Percentiles rank a stretch among this genome's conserved stretches.
These are phyloP conservation scores for Calypte anna DNA, from an alignment of 2,113 vertebrate genomes.

Conservation along the genomic window DNA sequence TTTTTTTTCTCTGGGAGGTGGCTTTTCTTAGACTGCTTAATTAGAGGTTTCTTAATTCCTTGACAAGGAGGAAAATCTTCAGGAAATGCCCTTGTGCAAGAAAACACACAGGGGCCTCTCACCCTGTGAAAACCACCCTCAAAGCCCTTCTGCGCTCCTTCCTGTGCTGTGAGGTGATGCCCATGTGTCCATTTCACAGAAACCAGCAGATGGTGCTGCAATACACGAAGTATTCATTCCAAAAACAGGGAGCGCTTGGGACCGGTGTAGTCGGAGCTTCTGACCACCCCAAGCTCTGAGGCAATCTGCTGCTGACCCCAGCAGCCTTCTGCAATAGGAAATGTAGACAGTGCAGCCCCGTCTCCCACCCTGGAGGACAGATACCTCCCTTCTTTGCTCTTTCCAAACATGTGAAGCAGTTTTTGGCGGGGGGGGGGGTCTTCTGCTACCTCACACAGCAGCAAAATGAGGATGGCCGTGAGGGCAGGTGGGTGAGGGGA, in stretches of 20 bases:
- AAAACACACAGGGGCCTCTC: not conserved
- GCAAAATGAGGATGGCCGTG: not conserved
- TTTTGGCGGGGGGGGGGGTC: rapidly evolving
- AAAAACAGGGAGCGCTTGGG: rapidly evolving
- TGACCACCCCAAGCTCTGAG: not conserved
- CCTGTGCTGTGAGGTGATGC: rapidly evolving
- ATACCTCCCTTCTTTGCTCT: rapidly evolving
- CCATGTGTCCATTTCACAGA: rapidly evolving
- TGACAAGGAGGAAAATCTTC: not conserved
- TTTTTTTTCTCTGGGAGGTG: not conserved
- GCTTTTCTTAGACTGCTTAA: not conserved
- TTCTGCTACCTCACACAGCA: not conserved
- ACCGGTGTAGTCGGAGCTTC: rapidly evolving
- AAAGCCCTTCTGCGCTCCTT: not conserved
- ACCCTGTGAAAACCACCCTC: rapidly evolving
- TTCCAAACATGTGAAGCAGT: not conserved
- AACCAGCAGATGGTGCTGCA: conserved; percentile 78
- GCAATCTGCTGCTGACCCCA: not conserved
- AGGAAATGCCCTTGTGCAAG: not conserved
- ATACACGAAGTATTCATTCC: not conserved
- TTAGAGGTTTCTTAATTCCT: not conserved
- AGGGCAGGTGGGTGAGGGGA: not conserved
- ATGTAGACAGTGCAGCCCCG: not conserved
- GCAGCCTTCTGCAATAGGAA: not conserved
- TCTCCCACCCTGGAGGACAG: rapidly evolving